phyloP scores from a whole-genome alignment of 2,113 vertebrate genomes.

The Fulica atra region DNA sequence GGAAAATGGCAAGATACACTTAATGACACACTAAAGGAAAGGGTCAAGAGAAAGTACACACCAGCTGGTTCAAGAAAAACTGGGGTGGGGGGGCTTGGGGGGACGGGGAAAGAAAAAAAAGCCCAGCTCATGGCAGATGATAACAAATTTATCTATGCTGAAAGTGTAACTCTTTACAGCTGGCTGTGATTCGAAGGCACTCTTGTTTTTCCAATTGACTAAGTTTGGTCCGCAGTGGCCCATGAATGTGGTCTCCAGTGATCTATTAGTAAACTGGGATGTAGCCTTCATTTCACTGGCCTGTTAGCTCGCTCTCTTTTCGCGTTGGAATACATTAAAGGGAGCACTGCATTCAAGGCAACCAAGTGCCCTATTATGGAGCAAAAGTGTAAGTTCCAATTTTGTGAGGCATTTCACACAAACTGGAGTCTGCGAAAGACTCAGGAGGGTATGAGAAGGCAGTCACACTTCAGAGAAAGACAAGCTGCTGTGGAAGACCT shows the following conservation, averaged over 20 bases:
- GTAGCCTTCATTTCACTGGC: slow-evolving; percentile 74
- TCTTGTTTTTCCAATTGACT: slow-evolving; percentile 70
- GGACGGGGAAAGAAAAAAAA: background rate
- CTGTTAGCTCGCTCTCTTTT: slow-evolving; percentile 73
- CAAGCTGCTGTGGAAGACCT: slow-evolving; percentile 84
- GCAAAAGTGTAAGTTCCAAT: slow-evolving; percentile 78
- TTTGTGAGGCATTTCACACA: slow-evolving; percentile 83
- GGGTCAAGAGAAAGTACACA: slow-evolving; percentile 13
- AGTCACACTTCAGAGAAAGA: slow-evolving; percentile 87
- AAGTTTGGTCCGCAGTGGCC: slow-evolving; percentile 73
- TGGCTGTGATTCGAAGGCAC: slow-evolving; percentile 50
- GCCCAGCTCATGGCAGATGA: slow-evolving; percentile 55
- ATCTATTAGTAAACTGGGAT: slow-evolving; percentile 86
- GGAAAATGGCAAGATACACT: slow-evolving; percentile 6
- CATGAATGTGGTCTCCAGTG: slow-evolving; percentile 78
- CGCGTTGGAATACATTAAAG: slow-evolving; percentile 82
- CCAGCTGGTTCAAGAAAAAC: background rate
- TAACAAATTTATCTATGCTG: slow-evolving; percentile 72
- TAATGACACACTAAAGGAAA: background rate
- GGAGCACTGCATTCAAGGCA: slow-evolving; percentile 71
- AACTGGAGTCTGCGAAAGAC: slow-evolving; percentile 76
- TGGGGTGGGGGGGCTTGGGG: too few species aligned
- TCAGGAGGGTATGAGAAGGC: slow-evolving; percentile 80
- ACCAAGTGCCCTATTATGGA: slow-evolving; percentile 77
- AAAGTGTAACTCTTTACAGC: slow-evolving; percentile 49